Base-by-base conservation (phyloP, 2,888 invertebrate species). In the Melinopterus prodromus region DNA sequence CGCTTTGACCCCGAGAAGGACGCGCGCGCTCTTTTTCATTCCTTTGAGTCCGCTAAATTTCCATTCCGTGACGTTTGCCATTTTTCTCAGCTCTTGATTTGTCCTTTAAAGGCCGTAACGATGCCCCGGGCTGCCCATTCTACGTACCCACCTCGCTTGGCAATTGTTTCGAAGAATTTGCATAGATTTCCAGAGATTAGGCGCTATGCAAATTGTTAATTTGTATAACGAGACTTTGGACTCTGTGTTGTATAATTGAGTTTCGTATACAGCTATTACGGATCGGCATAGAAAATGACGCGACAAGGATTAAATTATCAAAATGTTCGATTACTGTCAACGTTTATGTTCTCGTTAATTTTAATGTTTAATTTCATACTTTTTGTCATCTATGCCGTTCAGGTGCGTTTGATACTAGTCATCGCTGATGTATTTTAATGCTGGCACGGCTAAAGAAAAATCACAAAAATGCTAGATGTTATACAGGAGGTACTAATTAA, bases 61-160 rank as follows among this genome's bases (percentile, higher is more conserved):
- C 53, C 53, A 53, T 53, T 7, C 53, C 53, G 53, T 53, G 53
- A 53, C 53, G 5, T 53, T 53, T 53, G 9, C 53, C 53, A 53
- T 53, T 53, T 53, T 53, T 53, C 53, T 53, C 53, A 53, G 53
- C 53, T 53, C 53, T 53, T 53, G 53, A 53, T 53, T 53, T 53
- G 53, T 53, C 53, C 53, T 53, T 53, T 53, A 53, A 4, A 53
- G 53, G 53, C 53, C 53, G 2, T 12, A 53, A 53, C 12, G 53
- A 53, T 12, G 53, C 53, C 5, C 53, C 53, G 53, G 53, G 53
- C 53, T 53, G 53, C 53, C 53, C 53, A 53, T 53, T 53, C 53
- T 53, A 53, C 12, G 12, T 53, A 53, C 12, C 53, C 53, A 53
- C 53, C 53, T 53, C 53, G 9, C 53, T 53, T 53, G 53, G 53